A percentile compares a stretch with the other conserved stretches of the same genome.
Conservation (phyloP, 1,140 invertebrate genomes). For the Theocolax elegans region DNA sequence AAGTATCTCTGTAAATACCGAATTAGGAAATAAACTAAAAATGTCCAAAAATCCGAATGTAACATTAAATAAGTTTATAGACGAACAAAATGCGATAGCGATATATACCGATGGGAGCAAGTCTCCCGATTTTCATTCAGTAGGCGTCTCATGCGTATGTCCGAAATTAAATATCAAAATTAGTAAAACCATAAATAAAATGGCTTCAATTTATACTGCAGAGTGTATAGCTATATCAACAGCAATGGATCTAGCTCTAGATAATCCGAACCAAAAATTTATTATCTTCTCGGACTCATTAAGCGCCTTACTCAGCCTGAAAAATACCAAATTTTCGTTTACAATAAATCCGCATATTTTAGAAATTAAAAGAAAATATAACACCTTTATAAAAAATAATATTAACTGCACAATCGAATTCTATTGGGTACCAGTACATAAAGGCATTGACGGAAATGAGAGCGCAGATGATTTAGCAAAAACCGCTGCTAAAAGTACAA, state of each 20-base stretch:
- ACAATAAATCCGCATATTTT: neutral
- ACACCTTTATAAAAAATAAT: neutral
- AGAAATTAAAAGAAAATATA: constrained; percentile 15
- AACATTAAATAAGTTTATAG: too few species aligned
- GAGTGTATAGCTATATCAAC: constrained; percentile 23
- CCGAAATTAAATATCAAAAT: constrained; percentile 3
- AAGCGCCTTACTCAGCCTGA: constrained; percentile 16
- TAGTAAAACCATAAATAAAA: constrained; percentile 2
- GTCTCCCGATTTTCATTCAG: neutral
- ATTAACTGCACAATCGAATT: neutral
- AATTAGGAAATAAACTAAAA: too few species aligned
- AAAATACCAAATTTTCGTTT: neutral
- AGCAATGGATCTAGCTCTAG: constrained; percentile 15
- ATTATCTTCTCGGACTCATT: constrained; percentile 12
- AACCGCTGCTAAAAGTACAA: too few species aligned
- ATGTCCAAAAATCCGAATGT: too few species aligned
- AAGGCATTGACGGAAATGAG: neutral
- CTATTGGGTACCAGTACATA: constrained; percentile 1
- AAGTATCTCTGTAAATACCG: too few species aligned
- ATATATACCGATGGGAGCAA: constrained; percentile 24
- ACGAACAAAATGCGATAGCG: neutral
- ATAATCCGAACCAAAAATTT: neutral
- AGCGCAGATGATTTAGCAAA: neutral
- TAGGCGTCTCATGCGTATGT: constrained; percentile 1
- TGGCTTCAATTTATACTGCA: constrained; percentile 18